These are phyloP conservation scores for Thryonomys swinderianus DNA, from an alignment of 2,113 vertebrate species.

Conservation along the genomic window DNA sequence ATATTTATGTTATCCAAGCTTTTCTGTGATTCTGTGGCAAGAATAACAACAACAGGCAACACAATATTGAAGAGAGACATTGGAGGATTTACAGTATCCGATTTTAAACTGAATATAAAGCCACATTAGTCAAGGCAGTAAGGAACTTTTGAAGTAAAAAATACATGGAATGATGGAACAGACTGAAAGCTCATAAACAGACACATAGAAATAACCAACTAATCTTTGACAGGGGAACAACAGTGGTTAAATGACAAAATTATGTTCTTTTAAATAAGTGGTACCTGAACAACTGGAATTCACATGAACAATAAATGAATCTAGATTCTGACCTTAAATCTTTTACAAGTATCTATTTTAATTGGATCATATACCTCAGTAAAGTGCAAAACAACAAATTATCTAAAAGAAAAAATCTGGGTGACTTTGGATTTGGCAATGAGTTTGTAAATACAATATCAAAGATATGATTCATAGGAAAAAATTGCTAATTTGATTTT, in stretches of 20 bases:
- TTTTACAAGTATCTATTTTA: not conserved
- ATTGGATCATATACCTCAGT: not conserved
- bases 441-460: not conserved
- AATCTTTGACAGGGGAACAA: not conserved
- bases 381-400: not conserved
- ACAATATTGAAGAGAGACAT: not conserved
- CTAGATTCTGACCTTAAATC: not conserved
- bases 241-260: not conserved
- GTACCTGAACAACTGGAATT: not conserved
- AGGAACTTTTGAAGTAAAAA: not conserved
- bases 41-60: not conserved
- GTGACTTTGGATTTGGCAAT: not conserved
- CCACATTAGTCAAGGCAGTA: not conserved
- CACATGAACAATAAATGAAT: not conserved
- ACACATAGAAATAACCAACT: not conserved
- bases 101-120: not conserved
- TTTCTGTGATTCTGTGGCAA: too few relatives aligned
- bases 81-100: not conserved
- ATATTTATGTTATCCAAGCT: too few relatives aligned
- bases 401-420: not conserved
- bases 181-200: not conserved
- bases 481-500: not conserved
- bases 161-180: too few relatives aligned
- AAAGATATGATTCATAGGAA: not conserved
- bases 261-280: not conserved